Conservation (phyloP, 2,797 vertebrate species). For the Gobio occitaniae region DNA sequence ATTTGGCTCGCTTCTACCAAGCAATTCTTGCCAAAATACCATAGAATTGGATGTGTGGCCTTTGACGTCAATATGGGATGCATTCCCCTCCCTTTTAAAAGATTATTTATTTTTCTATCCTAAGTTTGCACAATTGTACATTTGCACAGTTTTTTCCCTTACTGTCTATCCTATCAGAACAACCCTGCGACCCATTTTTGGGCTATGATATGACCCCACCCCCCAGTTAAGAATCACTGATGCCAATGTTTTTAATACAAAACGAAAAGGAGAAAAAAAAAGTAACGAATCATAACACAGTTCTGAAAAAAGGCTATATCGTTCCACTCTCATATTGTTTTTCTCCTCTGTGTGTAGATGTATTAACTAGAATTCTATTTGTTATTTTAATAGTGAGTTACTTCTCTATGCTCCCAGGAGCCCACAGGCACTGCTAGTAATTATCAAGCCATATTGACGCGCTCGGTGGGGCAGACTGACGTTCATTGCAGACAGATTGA, state of each 20-base stretch:
- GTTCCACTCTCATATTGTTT: not conserved
- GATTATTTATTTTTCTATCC: not conserved
- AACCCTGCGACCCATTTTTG: not conserved
- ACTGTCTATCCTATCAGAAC: not conserved
- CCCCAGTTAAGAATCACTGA: constrained; percentile 3
- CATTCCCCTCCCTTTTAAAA: not conserved
- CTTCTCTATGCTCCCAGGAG: constrained; percentile 26
- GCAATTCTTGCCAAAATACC: constrained; percentile 15
- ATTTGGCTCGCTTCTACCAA: constrained; percentile 2
- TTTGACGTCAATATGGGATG: constrained; percentile 19
- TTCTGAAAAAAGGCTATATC: not conserved
- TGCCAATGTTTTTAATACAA: not conserved
- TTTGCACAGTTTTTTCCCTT: not conserved
- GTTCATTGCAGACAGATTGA: constrained; percentile 57
- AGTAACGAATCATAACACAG: not conserved
- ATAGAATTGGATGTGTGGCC: not conserved
- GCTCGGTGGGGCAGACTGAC: constrained; percentile 38
- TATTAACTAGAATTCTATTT: constrained; percentile 41
- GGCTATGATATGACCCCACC: not conserved
- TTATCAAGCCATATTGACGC: constrained; percentile 60
- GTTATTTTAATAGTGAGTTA: constrained; percentile 52
- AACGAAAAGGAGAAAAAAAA: not conserved
- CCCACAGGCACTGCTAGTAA: constrained; percentile 58
- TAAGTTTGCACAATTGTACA: not conserved
- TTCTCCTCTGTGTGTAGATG: not conserved